Base-by-base conservation (phyloP, 2,888 invertebrate genomes). In the Watsonalla cultraria region DNA sequence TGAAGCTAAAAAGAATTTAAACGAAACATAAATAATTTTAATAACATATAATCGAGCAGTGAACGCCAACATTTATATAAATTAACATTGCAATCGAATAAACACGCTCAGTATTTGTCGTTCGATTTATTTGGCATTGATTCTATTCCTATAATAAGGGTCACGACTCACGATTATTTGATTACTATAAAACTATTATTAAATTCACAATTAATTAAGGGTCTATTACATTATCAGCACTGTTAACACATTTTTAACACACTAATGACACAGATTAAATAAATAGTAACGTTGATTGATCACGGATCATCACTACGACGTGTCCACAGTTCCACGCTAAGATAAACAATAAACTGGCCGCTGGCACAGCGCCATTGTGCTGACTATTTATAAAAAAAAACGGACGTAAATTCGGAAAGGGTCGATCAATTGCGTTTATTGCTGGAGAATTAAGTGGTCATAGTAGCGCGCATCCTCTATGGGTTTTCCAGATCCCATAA, bases 341-440 rank as follows among this genome's bases (percentile, higher is more conserved):
- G 58, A 75, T 76, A 81, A 79, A 78, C 77, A 81, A 71, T 68
- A 68, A 54, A 86, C 84, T 85, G 77, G 66, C 55, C 54, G 61
- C 77, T 86, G 87, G 86, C 87, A 76, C 61, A 14, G 35, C 61
- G 80, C 86, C 86, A 84, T 70, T 56, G 53, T 56, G 57, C 63
- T 63, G 64, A 73, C 76, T 82, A 80, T 80, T 80, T 74, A 78
- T 79, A 82, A 72, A 70, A 70, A 69, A 76, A 75, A 69, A 72
- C 54, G 56, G 57, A 63, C 61, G 63, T 24, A 24, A 24, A 24
- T 24, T 24, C 24, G 24, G 24, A 24, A 24, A 24, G 24, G 24
- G 1, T 24, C 24, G 24, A 24, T 24, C 24, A 24, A 24, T 24
- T 24, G 58, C 62, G 61, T 54, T 51, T 54, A 48, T 57, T 52